Base-by-base conservation (phyloP, 2,797 vertebrate species). In the Decapterus maruadsi region DNA sequence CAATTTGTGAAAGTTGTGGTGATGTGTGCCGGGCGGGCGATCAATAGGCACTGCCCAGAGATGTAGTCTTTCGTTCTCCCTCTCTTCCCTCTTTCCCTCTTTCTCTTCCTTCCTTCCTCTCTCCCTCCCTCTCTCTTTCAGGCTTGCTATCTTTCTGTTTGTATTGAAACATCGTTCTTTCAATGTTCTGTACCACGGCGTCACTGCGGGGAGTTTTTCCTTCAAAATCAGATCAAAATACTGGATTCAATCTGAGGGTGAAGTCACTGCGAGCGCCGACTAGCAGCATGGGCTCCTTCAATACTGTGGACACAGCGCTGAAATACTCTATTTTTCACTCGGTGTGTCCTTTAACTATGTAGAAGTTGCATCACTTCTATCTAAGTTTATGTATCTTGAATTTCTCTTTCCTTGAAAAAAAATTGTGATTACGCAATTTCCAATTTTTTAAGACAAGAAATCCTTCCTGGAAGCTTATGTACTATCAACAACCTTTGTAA, bases 1-100 rank as follows among this genome's bases (percentile, higher is more conserved):
- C 97, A 97, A 98, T 99, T 97, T 98, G 96, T 96, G 95, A 96
- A 96, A 97, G 95, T 96, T 97, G 97, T 96, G 96, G 96, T 96
- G 96, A 98, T 98, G 96, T 96, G 96, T 97, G 96, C 96, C 93
- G 95, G 96, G 95, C 95, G 95, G 95, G 26, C 96, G 95, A 98
- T 99, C 97, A 96, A 99, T 99, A 97, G 95, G 78, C 93, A 94
- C 95, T 96, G 96, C 97, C 96, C 96, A 90, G 94, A 95, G 95
- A 96, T 94, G 95, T 94, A 87, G 87, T 72, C 53, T 75, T 20
- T 69, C 64, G 17, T 61, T 42, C 64, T 11, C 78, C 54, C 73
- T 16, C 43, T 58, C 82, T 8, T 57, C 29, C 29, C 46, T 3
- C 62, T 42, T 12, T 42, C 40, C 10, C 59, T 68, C 63, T 72